These are phyloP conservation scores for Zaprionus gabonicus DNA, from an alignment of 1,140 invertebrate genomes.

Conservation along the genomic window DNA sequence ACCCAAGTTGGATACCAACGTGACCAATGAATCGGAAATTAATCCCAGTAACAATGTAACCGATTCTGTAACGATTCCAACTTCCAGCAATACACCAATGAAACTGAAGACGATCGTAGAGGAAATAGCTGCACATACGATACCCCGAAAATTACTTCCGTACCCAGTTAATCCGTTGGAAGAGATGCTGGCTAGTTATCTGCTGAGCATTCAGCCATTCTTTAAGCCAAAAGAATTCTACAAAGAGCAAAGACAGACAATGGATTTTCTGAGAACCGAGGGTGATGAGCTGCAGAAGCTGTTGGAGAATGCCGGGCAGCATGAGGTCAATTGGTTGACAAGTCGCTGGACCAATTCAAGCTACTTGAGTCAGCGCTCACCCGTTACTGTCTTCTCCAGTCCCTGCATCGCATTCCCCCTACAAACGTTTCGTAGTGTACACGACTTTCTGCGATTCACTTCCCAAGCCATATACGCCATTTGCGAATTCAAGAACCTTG, in stretches of 20 bases:
- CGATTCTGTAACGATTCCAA: too few species aligned
- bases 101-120: too few species aligned
- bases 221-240: constrained; percentile 4
- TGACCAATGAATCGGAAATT: not conserved
- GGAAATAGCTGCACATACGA: not conserved
- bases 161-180: constrained; percentile 53
- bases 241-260: constrained; percentile 84
- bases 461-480: constrained; percentile 89
- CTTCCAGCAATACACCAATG: too few species aligned
- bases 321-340: constrained; percentile 90
- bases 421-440: constrained; percentile 86
- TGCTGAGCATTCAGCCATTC: constrained; percentile 48
- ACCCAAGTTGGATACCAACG: not conserved
- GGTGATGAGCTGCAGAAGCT: constrained; percentile 90
- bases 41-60: not conserved
- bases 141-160: not conserved
- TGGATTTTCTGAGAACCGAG: constrained; percentile 87
- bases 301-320: constrained; percentile 87
- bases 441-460: constrained; percentile 88
- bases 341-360: constrained; percentile 91
- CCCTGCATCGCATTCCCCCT: constrained; percentile 91
- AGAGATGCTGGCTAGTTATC: constrained; percentile 38
- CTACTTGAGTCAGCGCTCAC: constrained; percentile 90
- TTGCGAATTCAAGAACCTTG: constrained; percentile 88
- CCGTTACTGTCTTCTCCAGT: constrained; percentile 91